Conservation (phyloP, 2,797 vertebrate species). For the Platyrinchus mystaceus region DNA sequence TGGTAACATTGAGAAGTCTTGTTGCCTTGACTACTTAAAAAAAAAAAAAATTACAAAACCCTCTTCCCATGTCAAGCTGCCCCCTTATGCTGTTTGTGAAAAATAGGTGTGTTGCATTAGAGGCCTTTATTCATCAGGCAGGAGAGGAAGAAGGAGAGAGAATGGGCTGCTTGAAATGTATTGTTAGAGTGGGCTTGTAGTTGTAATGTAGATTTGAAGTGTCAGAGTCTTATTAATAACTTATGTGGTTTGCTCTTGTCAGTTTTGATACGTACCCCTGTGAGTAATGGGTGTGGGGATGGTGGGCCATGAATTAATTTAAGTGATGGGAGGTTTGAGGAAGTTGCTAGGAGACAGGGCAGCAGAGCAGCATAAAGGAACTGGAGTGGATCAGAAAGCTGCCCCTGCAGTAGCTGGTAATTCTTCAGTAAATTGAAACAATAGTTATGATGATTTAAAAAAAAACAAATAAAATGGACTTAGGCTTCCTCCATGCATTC, state of each 20-base stretch:
- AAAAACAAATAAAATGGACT: background rate
- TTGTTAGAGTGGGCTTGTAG: background rate
- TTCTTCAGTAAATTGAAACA: conserved; percentile 13
- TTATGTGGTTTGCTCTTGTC: conserved; percentile 31
- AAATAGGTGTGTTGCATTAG: conserved; percentile 2
- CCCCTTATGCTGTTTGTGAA: background rate
- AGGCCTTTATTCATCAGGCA: background rate
- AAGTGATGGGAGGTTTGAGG: conserved; percentile 73
- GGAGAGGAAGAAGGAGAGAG: background rate
- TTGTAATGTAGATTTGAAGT: background rate
- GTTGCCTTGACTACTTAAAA: background rate
- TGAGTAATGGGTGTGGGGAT: conserved; percentile 70
- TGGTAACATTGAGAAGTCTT: background rate
- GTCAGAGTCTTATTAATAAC: conserved; percentile 3
- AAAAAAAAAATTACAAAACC: background rate
- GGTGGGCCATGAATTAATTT: conserved; percentile 70
- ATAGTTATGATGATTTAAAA: background rate
- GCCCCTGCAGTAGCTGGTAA: conserved; percentile 63
- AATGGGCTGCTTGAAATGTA: background rate
- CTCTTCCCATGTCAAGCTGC: conserved; percentile 1
- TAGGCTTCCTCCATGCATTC: background rate
- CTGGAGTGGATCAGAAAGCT: conserved; percentile 33
- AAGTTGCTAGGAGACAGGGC: conserved; percentile 80
- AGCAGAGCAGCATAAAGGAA: conserved; percentile 41
- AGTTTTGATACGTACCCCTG: conserved; percentile 30